These are phyloP conservation scores for Asarcornis scutulata DNA, from an alignment of 2,113 vertebrate genomes.

Conservation along the genomic window DNA sequence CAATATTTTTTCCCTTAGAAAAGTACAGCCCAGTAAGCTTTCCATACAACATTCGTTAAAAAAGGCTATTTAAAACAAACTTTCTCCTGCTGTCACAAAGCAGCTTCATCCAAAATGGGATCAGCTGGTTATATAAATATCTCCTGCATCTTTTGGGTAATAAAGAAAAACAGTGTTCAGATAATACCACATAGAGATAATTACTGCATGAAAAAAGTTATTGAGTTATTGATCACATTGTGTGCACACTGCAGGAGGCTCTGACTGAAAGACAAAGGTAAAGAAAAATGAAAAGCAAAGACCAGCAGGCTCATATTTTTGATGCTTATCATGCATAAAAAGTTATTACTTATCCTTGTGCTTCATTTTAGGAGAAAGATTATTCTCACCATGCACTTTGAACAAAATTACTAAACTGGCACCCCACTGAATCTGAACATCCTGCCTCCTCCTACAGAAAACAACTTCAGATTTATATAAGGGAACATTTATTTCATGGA, in stretches of 20 bases:
- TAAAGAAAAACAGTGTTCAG: conserved; percentile 84
- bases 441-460: conserved; percentile 61
- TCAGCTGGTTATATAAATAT: conserved; percentile 84
- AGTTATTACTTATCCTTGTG: conserved; percentile 85
- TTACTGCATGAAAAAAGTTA: conserved; percentile 90
- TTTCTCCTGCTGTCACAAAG: conserved; percentile 75
- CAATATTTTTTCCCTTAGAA: conserved; percentile 33
- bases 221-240: conserved; percentile 92
- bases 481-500: conserved; percentile 55
- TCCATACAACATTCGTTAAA: conserved; percentile 66
- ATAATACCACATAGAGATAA: conserved; percentile 88
- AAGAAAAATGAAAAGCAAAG: conserved; percentile 84
- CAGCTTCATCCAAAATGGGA: conserved; percentile 82
- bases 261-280: conserved; percentile 82
- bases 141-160: conserved; percentile 84
- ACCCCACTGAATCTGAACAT: conserved; percentile 78
- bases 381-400: conserved; percentile 85
- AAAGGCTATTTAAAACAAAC: conserved; percentile 80
- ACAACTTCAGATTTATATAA: conserved; percentile 68
- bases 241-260: conserved; percentile 83
- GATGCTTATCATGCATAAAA: conserved; percentile 89
- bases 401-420: conserved; percentile 85
- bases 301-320: conserved; percentile 87
- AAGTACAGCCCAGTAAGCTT: conserved; percentile 58
- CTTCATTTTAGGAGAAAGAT: conserved; percentile 83